Conservation (phyloP, 2,888 invertebrate species). For the Alitta virens region DNA sequence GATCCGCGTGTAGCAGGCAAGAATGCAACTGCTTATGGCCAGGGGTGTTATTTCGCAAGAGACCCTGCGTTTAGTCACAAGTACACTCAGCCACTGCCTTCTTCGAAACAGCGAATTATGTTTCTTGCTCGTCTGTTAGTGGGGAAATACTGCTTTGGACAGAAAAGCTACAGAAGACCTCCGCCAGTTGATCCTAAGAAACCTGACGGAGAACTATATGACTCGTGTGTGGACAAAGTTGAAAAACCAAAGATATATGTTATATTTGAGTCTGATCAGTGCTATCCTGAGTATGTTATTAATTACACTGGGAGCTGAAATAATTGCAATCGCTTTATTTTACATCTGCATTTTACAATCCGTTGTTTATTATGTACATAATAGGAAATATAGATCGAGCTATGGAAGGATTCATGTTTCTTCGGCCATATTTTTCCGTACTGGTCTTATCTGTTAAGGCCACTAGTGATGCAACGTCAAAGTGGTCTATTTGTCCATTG, state of each 20-base stretch:
- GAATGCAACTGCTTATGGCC: constrained; percentile 36
- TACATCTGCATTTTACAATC: no score
- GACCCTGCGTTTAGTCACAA: constrained; percentile 25
- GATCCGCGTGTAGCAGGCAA: constrained; percentile 41
- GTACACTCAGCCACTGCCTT: constrained; percentile 12
- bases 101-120: constrained; percentile 17
- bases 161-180: constrained; percentile 25
- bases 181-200: constrained; percentile 35
- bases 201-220: constrained; percentile 42
- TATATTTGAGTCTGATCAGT: constrained; percentile 36
- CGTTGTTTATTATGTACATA: no score
- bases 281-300: constrained; percentile 41
- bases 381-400: no score
- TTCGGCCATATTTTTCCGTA: no score
- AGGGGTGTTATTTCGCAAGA: constrained; percentile 42
- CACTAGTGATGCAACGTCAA: no score
- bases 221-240: constrained; percentile 39
- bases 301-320: not conserved
- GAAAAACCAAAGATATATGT: constrained; percentile 35
- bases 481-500: no score
- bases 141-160: constrained; percentile 35
- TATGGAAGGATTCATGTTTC: no score
- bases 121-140: constrained; percentile 38
- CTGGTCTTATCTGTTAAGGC: no score
- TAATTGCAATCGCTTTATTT: no score